Conservation (phyloP, 2,888 invertebrate species). For the Sinodicranocentrus sp. region DNA sequence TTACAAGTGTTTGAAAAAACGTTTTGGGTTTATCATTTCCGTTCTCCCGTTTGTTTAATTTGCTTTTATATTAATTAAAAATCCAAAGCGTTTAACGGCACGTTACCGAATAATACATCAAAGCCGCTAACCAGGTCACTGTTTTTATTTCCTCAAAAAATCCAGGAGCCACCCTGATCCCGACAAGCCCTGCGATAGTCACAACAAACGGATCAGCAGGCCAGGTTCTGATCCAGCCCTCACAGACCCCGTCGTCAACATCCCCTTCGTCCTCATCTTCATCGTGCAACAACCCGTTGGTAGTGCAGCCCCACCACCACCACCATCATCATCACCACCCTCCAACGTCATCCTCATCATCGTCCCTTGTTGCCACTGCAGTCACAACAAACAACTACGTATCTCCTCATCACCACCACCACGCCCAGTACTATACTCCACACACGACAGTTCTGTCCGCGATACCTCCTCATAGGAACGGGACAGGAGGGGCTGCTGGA, state of each 20-base stretch:
- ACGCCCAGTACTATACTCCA: slow-evolving; percentile 69
- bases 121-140: no score
- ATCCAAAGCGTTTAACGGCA: slow-evolving; percentile 73
- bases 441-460: slow-evolving; percentile 76
- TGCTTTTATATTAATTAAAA: slow-evolving; percentile 24
- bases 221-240: neutral
- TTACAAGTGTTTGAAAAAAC: slow-evolving; percentile 55
- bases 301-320: neutral
- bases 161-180: neutral
- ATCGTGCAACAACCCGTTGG: neutral
- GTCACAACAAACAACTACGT: neutral
- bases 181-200: slow-evolving; percentile 23
- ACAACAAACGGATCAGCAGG: slow-evolving; percentile 8
- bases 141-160: no score
- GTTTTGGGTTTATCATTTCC: slow-evolving; percentile 73
- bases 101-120: neutral
- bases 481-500: slow-evolving; percentile 77
- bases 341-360: no score
- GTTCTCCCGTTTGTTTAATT: slow-evolving; percentile 39
- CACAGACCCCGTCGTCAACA: neutral
- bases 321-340: no score
- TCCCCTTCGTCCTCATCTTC: neutral
- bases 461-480: neutral
- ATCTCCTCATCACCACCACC: slow-evolving; percentile 8
- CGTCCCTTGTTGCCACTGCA: neutral